phyloP scores from a whole-genome alignment of 2,888 invertebrate species.

The Ditylenchus weischeri region DNA sequence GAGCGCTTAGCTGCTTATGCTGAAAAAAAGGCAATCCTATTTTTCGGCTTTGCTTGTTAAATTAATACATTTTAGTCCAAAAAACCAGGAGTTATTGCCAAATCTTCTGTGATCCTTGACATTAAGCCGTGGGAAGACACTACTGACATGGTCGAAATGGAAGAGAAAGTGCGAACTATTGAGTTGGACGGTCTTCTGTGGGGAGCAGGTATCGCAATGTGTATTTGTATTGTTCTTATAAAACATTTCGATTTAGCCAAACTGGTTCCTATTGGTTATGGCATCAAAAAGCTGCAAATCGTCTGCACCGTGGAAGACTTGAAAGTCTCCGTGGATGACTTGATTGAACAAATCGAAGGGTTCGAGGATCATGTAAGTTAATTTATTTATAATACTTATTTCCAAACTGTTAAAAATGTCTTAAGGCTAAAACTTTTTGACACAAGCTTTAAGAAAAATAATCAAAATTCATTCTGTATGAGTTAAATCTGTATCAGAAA shows the following conservation, averaged over 20 bases:
- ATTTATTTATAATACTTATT: background rate
- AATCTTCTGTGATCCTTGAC: slow-evolving; percentile 81
- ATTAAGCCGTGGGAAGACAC: slow-evolving; percentile 40
- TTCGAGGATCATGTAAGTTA: slow-evolving; percentile 44
- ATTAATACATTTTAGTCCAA: slow-evolving; percentile 7
- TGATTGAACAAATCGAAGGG: slow-evolving; percentile 50
- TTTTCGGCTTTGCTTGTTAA: too few species aligned
- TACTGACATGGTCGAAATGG: slow-evolving; percentile 35
- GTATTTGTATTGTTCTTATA: background rate
- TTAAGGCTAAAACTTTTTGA: too few species aligned
- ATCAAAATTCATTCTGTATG: too few species aligned
- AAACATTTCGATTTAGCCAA: slow-evolving; percentile 25
- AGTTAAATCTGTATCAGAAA: too few species aligned
- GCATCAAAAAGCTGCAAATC: slow-evolving; percentile 56
- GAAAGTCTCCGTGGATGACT: slow-evolving; percentile 54
- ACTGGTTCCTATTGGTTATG: slow-evolving; percentile 37
- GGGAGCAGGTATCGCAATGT: slow-evolving; percentile 24
- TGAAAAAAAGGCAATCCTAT: slow-evolving; percentile 30
- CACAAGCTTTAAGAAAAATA: too few species aligned
- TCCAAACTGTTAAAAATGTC: too few species aligned
- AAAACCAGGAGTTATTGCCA: slow-evolving; percentile 73
- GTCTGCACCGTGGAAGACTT: slow-evolving; percentile 54
- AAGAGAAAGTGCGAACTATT: slow-evolving; percentile 30
- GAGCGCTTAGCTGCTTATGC: slow-evolving; percentile 36
- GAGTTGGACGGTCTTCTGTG: slow-evolving; percentile 37